A percentile compares a stretch with the other conserved stretches of the same genome.
Conservation (phyloP, 2,888 invertebrate species). For the Epirrita christyi region DNA sequence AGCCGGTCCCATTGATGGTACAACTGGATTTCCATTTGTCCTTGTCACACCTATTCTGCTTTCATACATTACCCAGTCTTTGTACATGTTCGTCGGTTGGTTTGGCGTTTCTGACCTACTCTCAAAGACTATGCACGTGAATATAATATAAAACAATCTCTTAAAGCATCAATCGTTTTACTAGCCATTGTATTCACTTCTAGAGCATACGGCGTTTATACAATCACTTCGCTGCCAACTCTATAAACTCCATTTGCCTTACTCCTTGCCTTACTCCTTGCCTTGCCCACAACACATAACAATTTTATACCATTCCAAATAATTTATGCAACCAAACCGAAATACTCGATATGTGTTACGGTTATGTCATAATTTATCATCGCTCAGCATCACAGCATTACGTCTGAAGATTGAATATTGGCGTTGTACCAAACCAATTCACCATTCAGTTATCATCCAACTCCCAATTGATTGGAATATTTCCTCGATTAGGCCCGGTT, state of each 20-base stretch:
- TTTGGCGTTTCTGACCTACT: not conserved
- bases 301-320: conserved; percentile 14
- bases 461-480: conserved; percentile 36
- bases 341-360: conserved; percentile 20
- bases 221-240: conserved; percentile 10
- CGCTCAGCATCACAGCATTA: conserved; percentile 19
- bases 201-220: conserved; percentile 9
- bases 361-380: conserved; percentile 25
- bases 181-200: not conserved
- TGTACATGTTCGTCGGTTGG: too few species aligned
- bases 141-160: not conserved
- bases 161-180: not conserved
- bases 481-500: conserved; percentile 17
- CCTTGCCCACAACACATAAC: conserved; percentile 8
- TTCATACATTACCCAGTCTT: too few species aligned
- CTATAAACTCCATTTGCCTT: conserved; percentile 13
- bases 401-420: conserved; percentile 21
- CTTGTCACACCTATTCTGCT: too few species aligned
- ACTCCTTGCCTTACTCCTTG: too few species aligned
- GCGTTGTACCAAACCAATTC: conserved; percentile 35
- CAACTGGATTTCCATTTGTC: too few species aligned
- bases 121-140: too few species aligned
- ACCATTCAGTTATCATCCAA: conserved; percentile 13
- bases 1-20: too few species aligned
- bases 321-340: conserved; percentile 13